Conservation (phyloP, 2,888 invertebrate genomes). For the Gymnoscelis rufifasciata region DNA sequence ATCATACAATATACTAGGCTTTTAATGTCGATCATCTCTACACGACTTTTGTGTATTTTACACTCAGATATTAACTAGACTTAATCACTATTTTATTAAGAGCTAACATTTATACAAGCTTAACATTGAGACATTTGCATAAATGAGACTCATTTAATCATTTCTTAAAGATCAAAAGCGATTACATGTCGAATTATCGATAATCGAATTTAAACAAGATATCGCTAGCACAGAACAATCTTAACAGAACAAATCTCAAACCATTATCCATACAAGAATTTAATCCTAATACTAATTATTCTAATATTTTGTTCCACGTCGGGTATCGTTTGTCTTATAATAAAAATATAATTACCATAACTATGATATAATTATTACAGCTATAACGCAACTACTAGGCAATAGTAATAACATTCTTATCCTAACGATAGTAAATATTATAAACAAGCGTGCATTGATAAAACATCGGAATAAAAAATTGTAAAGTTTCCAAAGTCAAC, state of each 20-base stretch:
- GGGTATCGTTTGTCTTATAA: constrained; percentile 15
- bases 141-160: background rate
- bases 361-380: too few relatives aligned
- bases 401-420: constrained; percentile 2
- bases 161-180: too few relatives aligned
- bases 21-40: too few relatives aligned
- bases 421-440: background rate
- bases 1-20: too few relatives aligned
- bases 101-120: constrained; percentile 8
- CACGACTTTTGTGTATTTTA: too few relatives aligned
- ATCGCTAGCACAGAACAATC: too few relatives aligned
- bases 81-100: background rate
- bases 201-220: background rate
- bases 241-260: background rate
- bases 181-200: background rate
- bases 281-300: constrained; percentile 14
- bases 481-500: constrained; percentile 10
- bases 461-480: constrained; percentile 3
- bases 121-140: constrained; percentile 3
- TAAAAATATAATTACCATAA: constrained; percentile 6
- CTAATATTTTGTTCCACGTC: constrained; percentile 21
- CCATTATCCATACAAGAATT: background rate
- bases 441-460: constrained; percentile 11
- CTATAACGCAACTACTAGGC: constrained; percentile 10
- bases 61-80: too few relatives aligned